These are phyloP conservation scores for Drosophila nannoptera DNA, from an alignment of 1,140 invertebrate species.

Conservation along the genomic window DNA sequence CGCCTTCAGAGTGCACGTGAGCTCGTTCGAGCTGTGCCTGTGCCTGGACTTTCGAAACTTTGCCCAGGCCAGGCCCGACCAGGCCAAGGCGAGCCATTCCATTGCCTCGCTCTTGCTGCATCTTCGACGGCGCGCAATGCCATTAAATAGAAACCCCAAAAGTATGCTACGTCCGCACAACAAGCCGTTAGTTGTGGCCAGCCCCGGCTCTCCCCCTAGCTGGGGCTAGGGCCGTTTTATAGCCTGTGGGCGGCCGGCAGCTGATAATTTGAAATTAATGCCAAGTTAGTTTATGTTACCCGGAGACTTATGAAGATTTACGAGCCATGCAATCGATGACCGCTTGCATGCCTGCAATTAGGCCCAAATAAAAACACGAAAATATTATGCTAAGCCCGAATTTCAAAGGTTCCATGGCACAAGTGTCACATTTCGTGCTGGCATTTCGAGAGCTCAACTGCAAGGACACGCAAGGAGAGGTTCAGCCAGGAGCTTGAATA, in stretches of 20 bases:
- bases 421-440: slow-evolving; percentile 32
- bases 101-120: slow-evolving; percentile 38
- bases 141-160: slow-evolving; percentile 67
- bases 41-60: too few relatives aligned
- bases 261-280: slow-evolving; percentile 77
- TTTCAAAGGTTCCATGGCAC: not conserved
- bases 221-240: slow-evolving; percentile 45
- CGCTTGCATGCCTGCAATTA: slow-evolving; percentile 70
- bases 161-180: slow-evolving; percentile 49
- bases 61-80: not conserved
- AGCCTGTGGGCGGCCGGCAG: slow-evolving; percentile 35
- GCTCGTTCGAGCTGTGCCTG: slow-evolving; percentile 66
- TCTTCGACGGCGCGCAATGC: slow-evolving; percentile 35
- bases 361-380: slow-evolving; percentile 34
- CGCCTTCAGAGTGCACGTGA: slow-evolving; percentile 52
- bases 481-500: too few relatives aligned
- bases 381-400: slow-evolving; percentile 35
- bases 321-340: slow-evolving; percentile 71
- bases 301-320: slow-evolving; percentile 58
- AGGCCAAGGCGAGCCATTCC: slow-evolving; percentile 15
- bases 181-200: slow-evolving; percentile 36
- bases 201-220: slow-evolving; percentile 28
- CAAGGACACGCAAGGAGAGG: too few relatives aligned
- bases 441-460: not conserved
- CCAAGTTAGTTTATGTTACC: slow-evolving; percentile 29